phyloP scores from a whole-genome alignment of 64 coral and sea anemone species.

The Trachythela sp. region DNA sequence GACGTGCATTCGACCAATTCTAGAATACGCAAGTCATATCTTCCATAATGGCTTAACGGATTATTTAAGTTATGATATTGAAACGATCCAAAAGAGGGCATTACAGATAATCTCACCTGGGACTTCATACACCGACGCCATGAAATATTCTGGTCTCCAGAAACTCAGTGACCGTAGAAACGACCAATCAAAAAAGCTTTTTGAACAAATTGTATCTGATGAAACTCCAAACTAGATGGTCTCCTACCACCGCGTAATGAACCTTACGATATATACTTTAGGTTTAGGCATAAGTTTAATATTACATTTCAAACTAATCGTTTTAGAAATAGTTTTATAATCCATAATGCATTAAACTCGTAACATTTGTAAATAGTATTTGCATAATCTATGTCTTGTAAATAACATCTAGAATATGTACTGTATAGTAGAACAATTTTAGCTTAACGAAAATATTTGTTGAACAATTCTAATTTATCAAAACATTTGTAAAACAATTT shows the following conservation, averaged over 20 bases:
- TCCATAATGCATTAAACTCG: conserved; percentile 21
- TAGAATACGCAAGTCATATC: background rate
- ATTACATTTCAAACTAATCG: background rate
- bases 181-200: background rate
- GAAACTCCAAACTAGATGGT: background rate
- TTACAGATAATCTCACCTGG: background rate
- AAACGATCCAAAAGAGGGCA: background rate
- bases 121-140: conserved; percentile 5
- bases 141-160: conserved; percentile 23
- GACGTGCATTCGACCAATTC: background rate
- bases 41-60: background rate
- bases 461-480: too few species aligned
- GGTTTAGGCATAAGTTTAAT: background rate
- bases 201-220: background rate
- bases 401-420: too few species aligned
- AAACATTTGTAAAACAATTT: too few species aligned
- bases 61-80: background rate
- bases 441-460: too few species aligned
- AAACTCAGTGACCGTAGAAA: conserved; percentile 10
- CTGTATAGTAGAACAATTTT: too few species aligned
- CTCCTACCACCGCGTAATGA: conserved; percentile 24
- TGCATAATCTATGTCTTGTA: too few species aligned
- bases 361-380: too few species aligned
- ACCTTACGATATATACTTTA: background rate
- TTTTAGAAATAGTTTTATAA: conserved; percentile 32